phyloP scores from a whole-genome alignment of 1,140 invertebrate species.

The Pseudoatta argentina region DNA sequence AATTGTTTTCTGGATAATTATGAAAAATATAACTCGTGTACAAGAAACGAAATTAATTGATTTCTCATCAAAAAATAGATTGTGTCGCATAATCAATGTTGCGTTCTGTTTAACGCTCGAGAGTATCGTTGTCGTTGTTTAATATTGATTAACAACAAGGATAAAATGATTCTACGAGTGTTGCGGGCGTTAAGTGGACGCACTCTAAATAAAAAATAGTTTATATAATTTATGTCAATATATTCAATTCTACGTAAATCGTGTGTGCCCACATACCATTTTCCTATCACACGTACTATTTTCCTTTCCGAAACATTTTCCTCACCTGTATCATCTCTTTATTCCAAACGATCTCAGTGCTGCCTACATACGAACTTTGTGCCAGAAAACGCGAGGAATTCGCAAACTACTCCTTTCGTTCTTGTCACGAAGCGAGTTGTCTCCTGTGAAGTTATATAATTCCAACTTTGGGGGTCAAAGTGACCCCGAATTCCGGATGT shows the following conservation, averaged over 20 bases:
- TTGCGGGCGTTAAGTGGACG: too few relatives aligned
- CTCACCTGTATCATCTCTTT: not conserved
- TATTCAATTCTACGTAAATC: not conserved
- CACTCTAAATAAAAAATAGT: not conserved
- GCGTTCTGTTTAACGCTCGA: too few relatives aligned
- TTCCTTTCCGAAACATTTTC: not conserved
- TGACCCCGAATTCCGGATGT: constrained; percentile 19
- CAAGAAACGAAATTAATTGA: not conserved
- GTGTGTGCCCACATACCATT: not conserved
- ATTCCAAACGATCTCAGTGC: not conserved
- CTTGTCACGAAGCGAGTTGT: constrained; percentile 32
- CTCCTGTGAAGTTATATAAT: constrained; percentile 35
- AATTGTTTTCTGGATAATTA: not conserved
- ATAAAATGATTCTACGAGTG: too few relatives aligned
- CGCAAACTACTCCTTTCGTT: constrained; percentile 3
- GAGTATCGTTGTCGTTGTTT: too few relatives aligned
- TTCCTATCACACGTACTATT: not conserved
- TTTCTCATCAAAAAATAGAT: not conserved
- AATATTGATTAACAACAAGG: too few relatives aligned
- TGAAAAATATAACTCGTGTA: not conserved
- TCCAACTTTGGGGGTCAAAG: constrained; percentile 31
- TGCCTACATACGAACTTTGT: not conserved
- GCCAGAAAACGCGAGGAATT: constrained; percentile 45
- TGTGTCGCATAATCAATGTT: not conserved
- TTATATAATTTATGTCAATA: not conserved